Percentiles rank a stretch among this genome's conserved stretches.
These are phyloP conservation scores for Xyrichtys novacula DNA, from an alignment of 2,797 vertebrate genomes.

Conservation along the genomic window DNA sequence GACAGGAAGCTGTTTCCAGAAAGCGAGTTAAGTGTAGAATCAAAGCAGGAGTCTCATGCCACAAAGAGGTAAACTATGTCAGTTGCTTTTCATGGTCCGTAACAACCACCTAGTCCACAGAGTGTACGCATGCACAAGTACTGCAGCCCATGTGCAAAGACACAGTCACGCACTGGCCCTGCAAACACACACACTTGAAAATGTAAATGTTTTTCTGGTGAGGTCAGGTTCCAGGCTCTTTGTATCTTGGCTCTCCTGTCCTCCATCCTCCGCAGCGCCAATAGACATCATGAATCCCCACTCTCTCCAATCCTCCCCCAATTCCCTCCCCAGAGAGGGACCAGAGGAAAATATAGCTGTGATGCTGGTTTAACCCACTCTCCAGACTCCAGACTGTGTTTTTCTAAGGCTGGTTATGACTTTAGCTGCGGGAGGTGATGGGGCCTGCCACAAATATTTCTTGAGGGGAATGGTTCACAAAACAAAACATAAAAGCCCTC, in stretches of 20 bases:
- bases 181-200: constrained; percentile 50
- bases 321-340: constrained; percentile 60
- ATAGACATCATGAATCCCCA: constrained; percentile 54
- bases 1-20: constrained; percentile 38
- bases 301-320: neutral
- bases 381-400: constrained; percentile 82
- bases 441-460: constrained; percentile 80
- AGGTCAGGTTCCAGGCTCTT: constrained; percentile 79
- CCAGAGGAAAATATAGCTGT: constrained; percentile 65
- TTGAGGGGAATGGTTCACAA: constrained; percentile 77
- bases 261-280: constrained; percentile 60
- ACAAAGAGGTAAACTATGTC: constrained; percentile 70
- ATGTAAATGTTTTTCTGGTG: constrained; percentile 79
- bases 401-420: constrained; percentile 80
- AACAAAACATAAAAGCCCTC: constrained; percentile 80
- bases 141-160: constrained; percentile 32
- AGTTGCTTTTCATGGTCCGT: constrained; percentile 65
- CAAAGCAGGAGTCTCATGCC: constrained; percentile 63
- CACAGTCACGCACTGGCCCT: constrained; percentile 32
- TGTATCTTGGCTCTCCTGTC: constrained; percentile 69
- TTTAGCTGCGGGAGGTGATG: constrained; percentile 79
- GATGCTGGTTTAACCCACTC: constrained; percentile 80
- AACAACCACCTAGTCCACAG: constrained; percentile 65
- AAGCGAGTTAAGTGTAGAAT: constrained; percentile 49
- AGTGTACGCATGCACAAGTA: constrained; percentile 32